phyloP scores from a whole-genome alignment of 2,113 vertebrate species.

The Oncorhynchus kisutch region DNA sequence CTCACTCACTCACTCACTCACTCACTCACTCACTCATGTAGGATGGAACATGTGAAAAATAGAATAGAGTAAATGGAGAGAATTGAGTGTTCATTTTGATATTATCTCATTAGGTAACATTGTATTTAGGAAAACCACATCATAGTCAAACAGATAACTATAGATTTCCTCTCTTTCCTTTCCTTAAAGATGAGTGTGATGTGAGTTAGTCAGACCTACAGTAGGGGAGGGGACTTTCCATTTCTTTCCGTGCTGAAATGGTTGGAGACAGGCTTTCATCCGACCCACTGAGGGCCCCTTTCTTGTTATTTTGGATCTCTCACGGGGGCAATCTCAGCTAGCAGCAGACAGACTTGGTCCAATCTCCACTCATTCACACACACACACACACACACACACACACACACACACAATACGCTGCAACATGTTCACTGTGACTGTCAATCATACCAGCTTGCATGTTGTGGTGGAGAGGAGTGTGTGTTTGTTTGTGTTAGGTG shows the following conservation, averaged over 20 bases:
- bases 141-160: constrained; percentile 49
- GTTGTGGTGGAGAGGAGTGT: neutral
- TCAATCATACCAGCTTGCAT: constrained; percentile 38
- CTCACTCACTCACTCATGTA: neutral
- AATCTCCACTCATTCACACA: constrained; percentile 25
- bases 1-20: no score
- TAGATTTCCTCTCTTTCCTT: constrained; percentile 36
- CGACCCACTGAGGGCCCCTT: constrained; percentile 66
- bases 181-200: constrained; percentile 45
- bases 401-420: constrained; percentile 31
- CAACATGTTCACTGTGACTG: constrained; percentile 30
- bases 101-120: no score
- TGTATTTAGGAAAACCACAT: constrained; percentile 39
- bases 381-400: constrained; percentile 26
- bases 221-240: constrained; percentile 55
- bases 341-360: constrained; percentile 63
- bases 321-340: constrained; percentile 62
- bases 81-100: no score
- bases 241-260: constrained; percentile 44
- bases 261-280: constrained; percentile 64
- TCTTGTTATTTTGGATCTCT: constrained; percentile 75
- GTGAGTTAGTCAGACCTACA: constrained; percentile 57
- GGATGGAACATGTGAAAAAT: neutral
- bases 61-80: no score
- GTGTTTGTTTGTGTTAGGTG: neutral